A percentile compares a stretch with the other conserved stretches of the same genome.
phyloP scores from a whole-genome alignment of 2,888 invertebrate species.

The Idaea straminata region DNA sequence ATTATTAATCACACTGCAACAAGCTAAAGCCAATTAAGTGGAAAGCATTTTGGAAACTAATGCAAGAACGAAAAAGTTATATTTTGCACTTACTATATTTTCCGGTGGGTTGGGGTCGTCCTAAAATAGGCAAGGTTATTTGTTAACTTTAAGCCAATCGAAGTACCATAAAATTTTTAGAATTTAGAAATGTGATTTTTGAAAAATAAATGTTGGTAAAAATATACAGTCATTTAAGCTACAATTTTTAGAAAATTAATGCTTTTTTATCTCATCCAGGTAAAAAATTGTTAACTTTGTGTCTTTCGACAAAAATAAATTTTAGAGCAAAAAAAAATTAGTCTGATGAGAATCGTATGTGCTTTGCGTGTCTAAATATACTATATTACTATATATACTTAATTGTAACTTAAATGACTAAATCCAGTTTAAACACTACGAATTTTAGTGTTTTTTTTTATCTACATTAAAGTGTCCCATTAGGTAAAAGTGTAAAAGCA shows the following conservation, averaged over 20 bases:
- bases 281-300: not conserved
- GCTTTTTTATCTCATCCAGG: too few species aligned
- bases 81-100: constrained; percentile 36
- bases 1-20: constrained; percentile 22
- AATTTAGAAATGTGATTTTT: not conserved
- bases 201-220: not conserved
- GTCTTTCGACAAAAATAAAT: too few species aligned
- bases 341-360: not conserved
- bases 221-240: not conserved
- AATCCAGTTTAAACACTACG: not conserved
- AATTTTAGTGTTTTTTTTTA: not conserved
- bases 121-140: constrained; percentile 29
- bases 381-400: not conserved
- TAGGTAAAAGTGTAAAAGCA: not conserved
- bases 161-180: not conserved
- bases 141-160: constrained; percentile 20
- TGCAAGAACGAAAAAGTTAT: constrained; percentile 25
- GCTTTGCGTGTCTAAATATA: not conserved
- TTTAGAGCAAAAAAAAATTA: not conserved
- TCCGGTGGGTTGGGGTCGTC: constrained; percentile 22
- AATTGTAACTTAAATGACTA: not conserved
- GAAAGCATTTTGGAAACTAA: constrained; percentile 24
- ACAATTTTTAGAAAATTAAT: not conserved
- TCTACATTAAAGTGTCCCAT: not conserved
- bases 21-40: constrained; percentile 30